A percentile compares a stretch with the other conserved stretches of the same genome.
These are phyloP conservation scores for Drosophila willistoni DNA, from an alignment of 1,140 invertebrate species.

Conservation along the genomic window DNA sequence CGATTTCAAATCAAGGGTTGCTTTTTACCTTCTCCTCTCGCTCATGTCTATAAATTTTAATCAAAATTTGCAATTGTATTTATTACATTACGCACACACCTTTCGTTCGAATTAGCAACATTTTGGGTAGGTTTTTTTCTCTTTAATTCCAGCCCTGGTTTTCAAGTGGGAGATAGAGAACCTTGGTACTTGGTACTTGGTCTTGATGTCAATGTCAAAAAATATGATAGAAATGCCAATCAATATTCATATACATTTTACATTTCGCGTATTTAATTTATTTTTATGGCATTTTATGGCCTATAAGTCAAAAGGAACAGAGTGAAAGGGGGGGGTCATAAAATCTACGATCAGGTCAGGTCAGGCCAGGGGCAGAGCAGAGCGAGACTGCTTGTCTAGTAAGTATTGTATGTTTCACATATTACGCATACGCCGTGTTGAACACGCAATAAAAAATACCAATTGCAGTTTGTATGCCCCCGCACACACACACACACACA, in stretches of 20 bases:
- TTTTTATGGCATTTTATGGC: constrained; percentile 74
- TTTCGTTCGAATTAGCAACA: background rate
- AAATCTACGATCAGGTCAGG: constrained; percentile 32
- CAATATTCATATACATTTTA: constrained; percentile 70
- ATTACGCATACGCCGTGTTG: constrained; percentile 79
- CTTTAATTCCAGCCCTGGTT: background rate
- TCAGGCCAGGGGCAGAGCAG: constrained; percentile 22
- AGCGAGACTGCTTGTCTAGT: constrained; percentile 45
- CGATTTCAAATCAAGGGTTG: background rate
- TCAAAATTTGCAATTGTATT: background rate
- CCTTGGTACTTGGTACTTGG: background rate
- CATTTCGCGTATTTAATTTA: constrained; percentile 75
- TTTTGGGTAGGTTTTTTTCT: background rate
- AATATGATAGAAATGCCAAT: constrained; percentile 73
- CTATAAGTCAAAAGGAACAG: constrained; percentile 67
- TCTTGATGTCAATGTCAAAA: constrained; percentile 45
- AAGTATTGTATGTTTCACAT: constrained; percentile 18
- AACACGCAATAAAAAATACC: constrained; percentile 80
- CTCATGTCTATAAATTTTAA: background rate
- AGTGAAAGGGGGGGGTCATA: constrained; percentile 39
- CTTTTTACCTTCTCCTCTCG: background rate
- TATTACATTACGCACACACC: background rate
- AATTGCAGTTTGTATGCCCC: constrained; percentile 60
- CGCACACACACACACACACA: constrained; percentile 11
- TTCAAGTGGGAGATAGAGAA: background rate